Evolutionary conservation across 2,113 vertebrate genomes (phyloP), one percentile per base, ranked within the genome.

Genomic region (Malurus alboscapulatus): DNA sequence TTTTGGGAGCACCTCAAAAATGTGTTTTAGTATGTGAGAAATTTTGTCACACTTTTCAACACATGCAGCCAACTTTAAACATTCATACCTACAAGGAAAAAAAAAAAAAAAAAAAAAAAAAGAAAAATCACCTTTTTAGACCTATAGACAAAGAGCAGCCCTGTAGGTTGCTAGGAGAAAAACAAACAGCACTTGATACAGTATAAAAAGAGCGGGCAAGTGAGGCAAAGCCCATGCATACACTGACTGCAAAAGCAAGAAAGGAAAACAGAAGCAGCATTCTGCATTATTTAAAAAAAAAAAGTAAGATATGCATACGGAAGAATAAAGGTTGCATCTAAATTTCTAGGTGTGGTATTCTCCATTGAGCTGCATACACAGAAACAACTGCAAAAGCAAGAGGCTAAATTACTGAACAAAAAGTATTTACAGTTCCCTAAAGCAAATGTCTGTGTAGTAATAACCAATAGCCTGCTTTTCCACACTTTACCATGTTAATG

Each of bases 401-500:
- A 90, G 42, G 44, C 36, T 36, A 92, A 79, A 84, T 62, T 81
- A 86, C 20, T 53, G 55, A 79, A 63, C 48, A 90, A 58, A 68
- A 84, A 77, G 48, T 53, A 82, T 71, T 78, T 72, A 53, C 38
- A 53, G 63, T 14, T 92, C 81, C 65, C 78, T 73, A 54, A 65
- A 88, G 81, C 78, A 92, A 90, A 80, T 34, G 21, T 9, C 44
- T 69, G 42, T 25, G 59, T 14, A 73, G 34, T 12, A 78, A 84
- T 61, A 83, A 68, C 26, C 53, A 88, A 87, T 45, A 94, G 15
- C 27, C 68, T 40, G 47, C 25, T 87, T 94, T 91, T 73, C 71
- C 36, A 58, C 54, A 67, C 87, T 96, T 94, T 79, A 45, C 32
- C 22, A 42, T 15, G 30, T 42, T 73, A 93, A 91, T 94, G 69